Percentiles rank a stretch among this genome's conserved stretches.
phyloP scores from a whole-genome alignment of 2,888 invertebrate species.

The Drosophila neotestacea region DNA sequence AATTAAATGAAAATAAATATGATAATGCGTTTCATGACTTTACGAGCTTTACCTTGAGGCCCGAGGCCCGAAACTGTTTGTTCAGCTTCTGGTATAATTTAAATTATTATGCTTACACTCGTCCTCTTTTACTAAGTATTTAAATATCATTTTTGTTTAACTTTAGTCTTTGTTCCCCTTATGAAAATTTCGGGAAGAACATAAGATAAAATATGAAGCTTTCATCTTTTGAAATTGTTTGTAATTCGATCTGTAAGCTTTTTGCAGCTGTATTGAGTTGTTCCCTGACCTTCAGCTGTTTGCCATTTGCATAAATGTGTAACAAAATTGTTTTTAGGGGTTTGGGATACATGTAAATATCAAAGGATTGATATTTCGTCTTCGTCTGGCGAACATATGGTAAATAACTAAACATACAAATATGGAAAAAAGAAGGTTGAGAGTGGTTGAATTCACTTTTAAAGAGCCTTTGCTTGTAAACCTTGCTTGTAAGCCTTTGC shows the following conservation, averaged over 20 bases:
- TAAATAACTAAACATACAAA: conserved; percentile 1
- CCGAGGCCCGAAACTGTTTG: too few species aligned
- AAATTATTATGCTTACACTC: neutral
- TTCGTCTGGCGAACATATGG: conserved; percentile 16
- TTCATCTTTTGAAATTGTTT: conserved; percentile 3
- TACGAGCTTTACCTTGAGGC: too few species aligned
- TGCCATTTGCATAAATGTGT: neutral
- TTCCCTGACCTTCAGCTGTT: neutral
- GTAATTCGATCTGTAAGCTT: neutral
- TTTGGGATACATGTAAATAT: neutral
- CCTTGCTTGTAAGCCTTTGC: too few species aligned
- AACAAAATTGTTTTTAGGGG: neutral
- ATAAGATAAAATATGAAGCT: neutral
- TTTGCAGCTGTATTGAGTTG: too few species aligned
- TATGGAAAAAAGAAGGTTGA: too few species aligned
- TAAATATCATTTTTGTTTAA: conserved; percentile 5
- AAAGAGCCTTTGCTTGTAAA: too few species aligned
- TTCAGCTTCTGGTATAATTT: too few species aligned
- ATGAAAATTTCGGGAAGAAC: neutral
- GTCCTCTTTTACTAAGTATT: neutral
- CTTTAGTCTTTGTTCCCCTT: conserved; percentile 1
- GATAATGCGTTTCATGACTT: too few species aligned
- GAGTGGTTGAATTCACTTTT: neutral
- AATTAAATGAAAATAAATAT: too few species aligned
- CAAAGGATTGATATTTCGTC: conserved; percentile 6